Conservation (phyloP, 2,888 invertebrate genomes). For the Allygus modestus region DNA sequence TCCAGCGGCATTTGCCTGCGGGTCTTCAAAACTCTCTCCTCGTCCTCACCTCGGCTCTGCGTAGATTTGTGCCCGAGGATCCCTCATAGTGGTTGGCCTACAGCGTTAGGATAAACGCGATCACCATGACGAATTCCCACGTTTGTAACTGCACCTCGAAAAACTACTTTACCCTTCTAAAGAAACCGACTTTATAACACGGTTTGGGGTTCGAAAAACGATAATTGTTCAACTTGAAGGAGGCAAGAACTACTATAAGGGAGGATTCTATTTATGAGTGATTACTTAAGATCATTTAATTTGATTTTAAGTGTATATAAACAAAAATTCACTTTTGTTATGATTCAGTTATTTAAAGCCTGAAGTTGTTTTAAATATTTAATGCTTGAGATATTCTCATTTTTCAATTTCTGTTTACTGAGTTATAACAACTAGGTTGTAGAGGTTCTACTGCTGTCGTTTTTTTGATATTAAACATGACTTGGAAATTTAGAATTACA, state of each 20-base stretch:
- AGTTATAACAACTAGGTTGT: too few relatives aligned
- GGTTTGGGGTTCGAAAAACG: not conserved
- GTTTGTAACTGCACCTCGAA: not conserved
- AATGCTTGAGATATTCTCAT: too few relatives aligned
- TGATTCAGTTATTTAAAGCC: too few relatives aligned
- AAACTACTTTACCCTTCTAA: not conserved
- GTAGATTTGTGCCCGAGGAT: slow-evolving; percentile 75
- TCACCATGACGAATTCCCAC: not conserved
- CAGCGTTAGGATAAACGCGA: not conserved
- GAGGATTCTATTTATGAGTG: not conserved
- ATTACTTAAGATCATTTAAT: too few relatives aligned
- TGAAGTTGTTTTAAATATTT: too few relatives aligned
- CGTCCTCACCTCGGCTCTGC: slow-evolving; percentile 76
- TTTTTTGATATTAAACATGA: too few relatives aligned
- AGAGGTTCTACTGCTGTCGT: too few relatives aligned
- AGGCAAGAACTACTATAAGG: not conserved
- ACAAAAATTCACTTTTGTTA: too few relatives aligned
- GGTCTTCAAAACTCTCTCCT: slow-evolving; percentile 77
- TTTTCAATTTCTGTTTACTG: too few relatives aligned
- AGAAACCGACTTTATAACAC: not conserved
- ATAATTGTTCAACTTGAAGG: not conserved
- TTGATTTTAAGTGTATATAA: too few relatives aligned
- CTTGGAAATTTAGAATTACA: too few relatives aligned
- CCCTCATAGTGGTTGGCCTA: slow-evolving; percentile 50
- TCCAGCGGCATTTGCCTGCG: slow-evolving; percentile 76